phyloP scores from a whole-genome alignment of 35 echinoderm and acorn worm genomes.

The Chiridota heheva region DNA sequence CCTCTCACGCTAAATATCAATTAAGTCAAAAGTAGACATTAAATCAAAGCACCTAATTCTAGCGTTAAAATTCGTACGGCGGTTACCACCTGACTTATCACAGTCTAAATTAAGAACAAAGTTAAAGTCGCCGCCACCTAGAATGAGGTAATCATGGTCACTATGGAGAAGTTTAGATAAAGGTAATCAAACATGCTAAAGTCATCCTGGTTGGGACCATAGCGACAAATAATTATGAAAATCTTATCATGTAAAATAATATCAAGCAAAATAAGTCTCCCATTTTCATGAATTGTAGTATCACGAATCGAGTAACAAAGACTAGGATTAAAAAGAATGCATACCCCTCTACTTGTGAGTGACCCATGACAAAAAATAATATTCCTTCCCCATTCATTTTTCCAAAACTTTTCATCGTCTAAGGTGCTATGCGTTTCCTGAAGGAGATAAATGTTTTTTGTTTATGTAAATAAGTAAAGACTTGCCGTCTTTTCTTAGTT shows the following conservation, averaged over 20 bases:
- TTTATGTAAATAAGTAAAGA: background rate
- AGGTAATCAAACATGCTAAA: background rate
- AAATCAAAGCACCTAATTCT: background rate
- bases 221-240: background rate
- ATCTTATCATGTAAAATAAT: background rate
- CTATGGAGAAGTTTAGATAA: background rate
- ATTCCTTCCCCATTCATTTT: background rate
- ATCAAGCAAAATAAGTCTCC: background rate
- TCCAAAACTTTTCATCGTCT: background rate
- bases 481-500: background rate
- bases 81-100: background rate
- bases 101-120: constrained; percentile 14
- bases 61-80: constrained; percentile 12
- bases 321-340: background rate
- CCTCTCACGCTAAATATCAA: constrained; percentile 31
- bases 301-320: background rate
- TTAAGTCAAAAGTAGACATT: background rate
- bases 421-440: constrained; percentile 9
- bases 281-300: background rate
- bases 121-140: constrained; percentile 22
- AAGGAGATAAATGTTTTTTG: background rate
- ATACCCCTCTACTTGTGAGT: background rate
- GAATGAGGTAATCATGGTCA: background rate
- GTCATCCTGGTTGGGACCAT: constrained; percentile 1
- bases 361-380: background rate